Conservation (phyloP, 2,888 invertebrate genomes). For the Stomorhina lunata region DNA sequence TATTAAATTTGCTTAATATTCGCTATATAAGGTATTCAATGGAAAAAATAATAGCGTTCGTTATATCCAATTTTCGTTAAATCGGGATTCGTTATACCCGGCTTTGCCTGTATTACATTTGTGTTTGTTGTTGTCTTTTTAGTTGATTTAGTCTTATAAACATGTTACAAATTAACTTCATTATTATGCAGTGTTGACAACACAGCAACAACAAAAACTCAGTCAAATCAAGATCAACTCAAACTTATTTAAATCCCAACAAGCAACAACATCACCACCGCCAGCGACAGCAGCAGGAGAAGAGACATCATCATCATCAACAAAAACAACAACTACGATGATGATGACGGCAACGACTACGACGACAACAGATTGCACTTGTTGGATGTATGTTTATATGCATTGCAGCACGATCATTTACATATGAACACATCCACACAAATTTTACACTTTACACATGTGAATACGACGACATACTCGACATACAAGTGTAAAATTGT, state of each 20-base stretch:
- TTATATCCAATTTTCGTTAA: no score
- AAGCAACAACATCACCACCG: constrained; percentile 29
- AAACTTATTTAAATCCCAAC: constrained; percentile 24
- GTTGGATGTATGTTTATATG: constrained; percentile 52
- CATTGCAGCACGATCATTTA: constrained; percentile 51
- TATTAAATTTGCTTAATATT: no score
- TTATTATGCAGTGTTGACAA: constrained; percentile 72
- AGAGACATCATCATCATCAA: constrained; percentile 35
- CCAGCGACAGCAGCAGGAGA: constrained; percentile 35
- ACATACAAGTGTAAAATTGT: neutral
- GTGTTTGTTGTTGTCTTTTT: constrained; percentile 18
- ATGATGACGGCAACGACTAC: no score
- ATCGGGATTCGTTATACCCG: no score
- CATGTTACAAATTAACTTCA: constrained; percentile 68
- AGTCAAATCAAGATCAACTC: constrained; percentile 63
- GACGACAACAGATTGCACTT: constrained; percentile 64
- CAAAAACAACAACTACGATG: no score
- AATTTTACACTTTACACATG: constrained; percentile 6
- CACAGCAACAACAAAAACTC: constrained; percentile 55
- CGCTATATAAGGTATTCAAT: no score
- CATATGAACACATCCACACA: constrained; percentile 13
- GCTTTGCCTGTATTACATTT: no score
- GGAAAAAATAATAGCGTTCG: no score
- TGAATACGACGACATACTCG: neutral
- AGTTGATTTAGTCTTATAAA: constrained; percentile 50